These are phyloP conservation scores for Drosophila ustulata DNA, from an alignment of 2,888 invertebrate species.

Conservation along the genomic window DNA sequence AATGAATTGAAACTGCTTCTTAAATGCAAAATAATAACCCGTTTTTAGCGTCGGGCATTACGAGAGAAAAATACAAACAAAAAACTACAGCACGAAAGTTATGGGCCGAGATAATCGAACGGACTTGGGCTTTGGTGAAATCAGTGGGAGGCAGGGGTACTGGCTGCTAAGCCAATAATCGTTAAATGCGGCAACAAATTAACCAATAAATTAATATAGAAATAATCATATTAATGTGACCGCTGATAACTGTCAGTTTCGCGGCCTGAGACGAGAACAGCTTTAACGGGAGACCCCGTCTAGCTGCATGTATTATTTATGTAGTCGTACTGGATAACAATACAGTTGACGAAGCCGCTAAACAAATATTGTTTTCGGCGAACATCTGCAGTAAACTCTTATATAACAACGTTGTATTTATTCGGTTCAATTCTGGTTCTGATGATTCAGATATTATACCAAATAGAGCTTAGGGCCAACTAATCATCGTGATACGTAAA, in stretches of 20 bases:
- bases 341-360: neutral
- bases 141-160: neutral
- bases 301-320: conserved; percentile 10
- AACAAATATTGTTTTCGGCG: neutral
- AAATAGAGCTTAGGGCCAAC: neutral
- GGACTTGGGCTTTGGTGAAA: conserved; percentile 12
- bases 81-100: conserved; percentile 47
- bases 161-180: conserved; percentile 70
- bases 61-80: conserved; percentile 20
- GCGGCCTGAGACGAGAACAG: conserved; percentile 20
- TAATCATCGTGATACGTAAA: conserved; percentile 38
- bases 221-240: conserved; percentile 76
- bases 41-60: conserved; percentile 56
- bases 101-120: conserved; percentile 68
- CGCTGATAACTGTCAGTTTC: conserved; percentile 69
- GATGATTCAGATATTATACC: conserved; percentile 5
- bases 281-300: conserved; percentile 6
- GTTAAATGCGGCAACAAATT: conserved; percentile 78
- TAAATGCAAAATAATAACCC: conserved; percentile 76
- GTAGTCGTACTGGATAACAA: neutral
- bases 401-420: too few relatives aligned
- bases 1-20: conserved; percentile 75
- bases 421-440: neutral
- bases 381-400: neutral
- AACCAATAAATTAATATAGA: conserved; percentile 78